Conservation (phyloP, 2,113 vertebrate genomes). For the Coracopsis vasa region DNA sequence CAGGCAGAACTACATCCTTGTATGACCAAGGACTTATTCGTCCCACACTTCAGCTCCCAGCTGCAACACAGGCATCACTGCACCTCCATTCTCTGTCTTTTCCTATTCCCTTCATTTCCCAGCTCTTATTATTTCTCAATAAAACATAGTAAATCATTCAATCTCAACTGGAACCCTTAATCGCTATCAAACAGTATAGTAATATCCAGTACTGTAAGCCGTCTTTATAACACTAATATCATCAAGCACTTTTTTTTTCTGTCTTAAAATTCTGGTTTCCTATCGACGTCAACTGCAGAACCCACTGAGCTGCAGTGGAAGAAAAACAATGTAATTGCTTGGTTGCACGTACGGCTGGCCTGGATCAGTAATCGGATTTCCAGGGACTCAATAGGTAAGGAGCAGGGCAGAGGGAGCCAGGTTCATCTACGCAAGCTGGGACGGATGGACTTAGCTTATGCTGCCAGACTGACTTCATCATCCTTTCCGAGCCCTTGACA, state of each 20-base stretch:
- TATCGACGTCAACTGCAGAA: background rate
- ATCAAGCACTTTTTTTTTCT: background rate
- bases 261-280: slow-evolving; percentile 24
- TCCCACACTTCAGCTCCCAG: background rate
- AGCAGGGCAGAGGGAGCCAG: slow-evolving; percentile 34
- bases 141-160: background rate
- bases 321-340: slow-evolving; percentile 56
- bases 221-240: slow-evolving; percentile 24
- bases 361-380: slow-evolving; percentile 60
- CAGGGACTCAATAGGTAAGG: slow-evolving; percentile 48
- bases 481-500: background rate
- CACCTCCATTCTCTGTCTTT: background rate
- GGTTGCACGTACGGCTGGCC: slow-evolving; percentile 37
- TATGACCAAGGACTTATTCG: background rate
- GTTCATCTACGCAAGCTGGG: slow-evolving; percentile 4
- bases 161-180: slow-evolving; percentile 48
- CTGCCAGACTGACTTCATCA: background rate
- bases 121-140: background rate
- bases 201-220: slow-evolving; percentile 34
- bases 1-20: background rate
- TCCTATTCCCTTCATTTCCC: background rate
- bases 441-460: background rate
- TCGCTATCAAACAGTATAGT: background rate
- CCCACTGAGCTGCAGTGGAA: background rate
- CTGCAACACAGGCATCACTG: background rate